Evolutionary conservation across 2,888 invertebrate species (phyloP), one percentile per base, ranked within the genome.

Genomic region (Eristalis arbustorum): DNA sequence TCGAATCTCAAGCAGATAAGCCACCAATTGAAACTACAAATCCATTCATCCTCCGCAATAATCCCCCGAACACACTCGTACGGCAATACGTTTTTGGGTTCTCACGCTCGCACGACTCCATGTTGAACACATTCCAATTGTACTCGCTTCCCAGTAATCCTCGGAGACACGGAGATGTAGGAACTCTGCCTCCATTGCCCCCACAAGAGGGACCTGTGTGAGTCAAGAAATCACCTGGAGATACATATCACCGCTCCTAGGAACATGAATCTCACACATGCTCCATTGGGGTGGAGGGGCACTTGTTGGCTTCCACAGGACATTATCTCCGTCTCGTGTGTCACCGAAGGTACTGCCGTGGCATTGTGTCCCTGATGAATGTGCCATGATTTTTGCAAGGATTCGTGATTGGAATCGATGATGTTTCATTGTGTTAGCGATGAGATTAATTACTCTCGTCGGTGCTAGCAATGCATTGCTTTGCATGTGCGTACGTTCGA

Each of bases 321-420:
- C 69, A 59, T 69, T 61, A 69, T 25, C 25, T 59, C 25, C 13
- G 59, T 59, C 37, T 37, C 57, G 56, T 56, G n/a, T 67, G 56
- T 56, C 67, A 18, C 56, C 37, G 34, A 68, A 22, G 67, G 31
- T 23, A 34, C 23, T 49, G 22, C 0, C n/a, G 59, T 13, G 13
- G 22, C 25, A 13, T 34, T 23, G 37, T 11, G 28, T 34, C 23
- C 8, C 13, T 72, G 62, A 73, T 73, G 73, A 67, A 72, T 79
- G 66, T 75, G 75, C 61, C 67, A 75, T 75, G 67, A 61, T 66
- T 67, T 64, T 75, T 66, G 66, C 66, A 79, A 72, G 64, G 18
- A 67, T 61, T 67, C 79, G 79, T 79, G 79, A 79, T 56, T 5
- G 1, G 79, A 73, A 79, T 79, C 72, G 57, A 67, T 72, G 61